These are phyloP conservation scores for Coregonus suidteri DNA, from an alignment of 2,797 vertebrate genomes.

Conservation along the genomic window DNA sequence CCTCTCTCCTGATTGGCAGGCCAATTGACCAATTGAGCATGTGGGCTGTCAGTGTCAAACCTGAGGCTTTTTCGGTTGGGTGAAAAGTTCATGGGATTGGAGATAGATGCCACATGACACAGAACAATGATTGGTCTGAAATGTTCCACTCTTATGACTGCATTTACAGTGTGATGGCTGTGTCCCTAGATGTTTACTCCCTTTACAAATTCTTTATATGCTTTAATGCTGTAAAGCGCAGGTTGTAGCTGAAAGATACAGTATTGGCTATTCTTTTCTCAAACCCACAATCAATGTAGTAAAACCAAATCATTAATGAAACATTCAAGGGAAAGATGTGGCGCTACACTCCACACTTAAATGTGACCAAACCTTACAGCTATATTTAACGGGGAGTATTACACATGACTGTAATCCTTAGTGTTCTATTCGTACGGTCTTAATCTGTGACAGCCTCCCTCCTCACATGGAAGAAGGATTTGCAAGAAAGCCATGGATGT, in stretches of 20 bases:
- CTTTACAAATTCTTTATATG: too few species aligned
- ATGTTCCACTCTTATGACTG: not conserved
- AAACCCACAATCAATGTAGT: not conserved
- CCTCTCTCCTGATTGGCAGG: constrained; percentile 40
- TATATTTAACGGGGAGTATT: constrained; percentile 38
- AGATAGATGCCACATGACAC: not conserved
- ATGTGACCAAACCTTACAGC: constrained; percentile 53
- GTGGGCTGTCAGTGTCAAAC: not conserved
- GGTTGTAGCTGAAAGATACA: not conserved
- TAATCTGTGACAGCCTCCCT: constrained; percentile 61
- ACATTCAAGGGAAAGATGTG: constrained; percentile 22
- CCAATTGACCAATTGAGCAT: constrained; percentile 5
- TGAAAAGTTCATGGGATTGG: not conserved
- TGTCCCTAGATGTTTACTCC: too few species aligned
- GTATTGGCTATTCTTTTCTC: not conserved
- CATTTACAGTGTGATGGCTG: too few species aligned
- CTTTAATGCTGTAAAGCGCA: not conserved
- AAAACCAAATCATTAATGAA: constrained; percentile 25
- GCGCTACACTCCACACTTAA: constrained; percentile 32
- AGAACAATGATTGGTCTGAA: not conserved
- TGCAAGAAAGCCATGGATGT: constrained; percentile 35
- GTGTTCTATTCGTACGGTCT: constrained; percentile 49
- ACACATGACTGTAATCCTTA: constrained; percentile 66
- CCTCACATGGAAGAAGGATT: constrained; percentile 60
- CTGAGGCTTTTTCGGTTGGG: too few species aligned